phyloP scores from a whole-genome alignment of 2,113 vertebrate genomes.

The Atractosteus spatula region DNA sequence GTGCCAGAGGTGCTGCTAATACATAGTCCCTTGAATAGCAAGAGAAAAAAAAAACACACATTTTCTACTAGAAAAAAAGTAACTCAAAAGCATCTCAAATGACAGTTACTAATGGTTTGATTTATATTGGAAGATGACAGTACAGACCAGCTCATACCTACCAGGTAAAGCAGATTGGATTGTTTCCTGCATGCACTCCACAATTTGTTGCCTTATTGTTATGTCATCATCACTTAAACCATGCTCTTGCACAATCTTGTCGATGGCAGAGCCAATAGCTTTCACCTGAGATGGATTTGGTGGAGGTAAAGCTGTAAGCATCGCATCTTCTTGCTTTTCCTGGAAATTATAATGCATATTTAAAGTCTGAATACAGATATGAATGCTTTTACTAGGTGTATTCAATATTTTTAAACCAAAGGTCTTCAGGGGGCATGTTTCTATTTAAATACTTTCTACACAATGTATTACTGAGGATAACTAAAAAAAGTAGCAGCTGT shows the following conservation, averaged over 20 bases:
- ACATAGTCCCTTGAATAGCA: background rate
- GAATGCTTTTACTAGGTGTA: no score
- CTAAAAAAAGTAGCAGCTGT: no score
- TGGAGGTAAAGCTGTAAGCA: constrained; percentile 77
- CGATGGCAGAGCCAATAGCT: constrained; percentile 71
- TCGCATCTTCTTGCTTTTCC: constrained; percentile 81
- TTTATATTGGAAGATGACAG: no score
- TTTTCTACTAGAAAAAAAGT: background rate
- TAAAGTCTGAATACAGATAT: no score
- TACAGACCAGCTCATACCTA: constrained; percentile 39
- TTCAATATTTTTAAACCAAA: no score
- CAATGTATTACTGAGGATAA: no score
- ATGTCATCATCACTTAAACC: constrained; percentile 77
- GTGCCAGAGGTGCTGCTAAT: no score
- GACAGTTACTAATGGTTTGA: no score
- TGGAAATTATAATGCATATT: constrained; percentile 42
- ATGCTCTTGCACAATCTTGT: constrained; percentile 70
- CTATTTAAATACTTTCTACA: no score
- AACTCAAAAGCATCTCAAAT: no score
- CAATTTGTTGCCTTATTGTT: constrained; percentile 67
- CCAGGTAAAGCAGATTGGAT: constrained; percentile 79
- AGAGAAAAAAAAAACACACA: background rate
- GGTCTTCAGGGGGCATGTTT: no score
- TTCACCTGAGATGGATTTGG: constrained; percentile 72
- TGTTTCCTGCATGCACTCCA: constrained; percentile 73